These are phyloP conservation scores for Apotomis capreana DNA, from an alignment of 2,888 invertebrate genomes.

Conservation along the genomic window DNA sequence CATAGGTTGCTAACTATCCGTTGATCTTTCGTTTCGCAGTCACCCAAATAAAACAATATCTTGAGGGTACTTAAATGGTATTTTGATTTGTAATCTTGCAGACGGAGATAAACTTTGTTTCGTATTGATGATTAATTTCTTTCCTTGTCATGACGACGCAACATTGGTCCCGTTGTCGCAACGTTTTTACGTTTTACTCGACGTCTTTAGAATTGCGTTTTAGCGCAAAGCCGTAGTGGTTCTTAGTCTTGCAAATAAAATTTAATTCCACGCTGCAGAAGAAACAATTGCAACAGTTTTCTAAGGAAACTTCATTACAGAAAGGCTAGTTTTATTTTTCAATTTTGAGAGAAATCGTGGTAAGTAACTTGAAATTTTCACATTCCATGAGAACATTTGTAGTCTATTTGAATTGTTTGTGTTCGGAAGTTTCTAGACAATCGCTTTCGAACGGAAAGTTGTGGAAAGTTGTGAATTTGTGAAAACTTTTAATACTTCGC, in stretches of 20 bases:
- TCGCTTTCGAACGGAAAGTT: constrained; percentile 8
- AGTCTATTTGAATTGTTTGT: constrained; percentile 2
- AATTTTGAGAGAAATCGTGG: background rate
- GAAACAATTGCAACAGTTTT: background rate
- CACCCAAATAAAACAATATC: too few relatives aligned
- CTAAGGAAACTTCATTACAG: background rate
- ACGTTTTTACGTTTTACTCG: too few relatives aligned
- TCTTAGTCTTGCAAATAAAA: background rate
- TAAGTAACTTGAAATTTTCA: background rate
- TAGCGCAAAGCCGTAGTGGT: too few relatives aligned
- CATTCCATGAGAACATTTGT: constrained; percentile 1
- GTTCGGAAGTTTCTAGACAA: constrained; percentile 1
- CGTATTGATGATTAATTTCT: too few relatives aligned
- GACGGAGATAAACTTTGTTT: too few relatives aligned
- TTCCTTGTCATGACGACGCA: too few relatives aligned
- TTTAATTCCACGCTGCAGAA: background rate
- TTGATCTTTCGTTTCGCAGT: too few relatives aligned
- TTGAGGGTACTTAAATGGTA: too few relatives aligned
- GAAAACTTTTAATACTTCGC: background rate
- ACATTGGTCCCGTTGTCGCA: too few relatives aligned
- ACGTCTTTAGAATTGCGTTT: too few relatives aligned
- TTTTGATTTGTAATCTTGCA: too few relatives aligned
- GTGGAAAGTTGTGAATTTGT: background rate
- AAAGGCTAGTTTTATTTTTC: background rate
- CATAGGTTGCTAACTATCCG: too few relatives aligned